Percentiles rank a stretch among this genome's conserved stretches.
Evolutionary conservation across 2,888 invertebrate genomes (phyloP).

Genomic region (Palloptera scutellata): DNA sequence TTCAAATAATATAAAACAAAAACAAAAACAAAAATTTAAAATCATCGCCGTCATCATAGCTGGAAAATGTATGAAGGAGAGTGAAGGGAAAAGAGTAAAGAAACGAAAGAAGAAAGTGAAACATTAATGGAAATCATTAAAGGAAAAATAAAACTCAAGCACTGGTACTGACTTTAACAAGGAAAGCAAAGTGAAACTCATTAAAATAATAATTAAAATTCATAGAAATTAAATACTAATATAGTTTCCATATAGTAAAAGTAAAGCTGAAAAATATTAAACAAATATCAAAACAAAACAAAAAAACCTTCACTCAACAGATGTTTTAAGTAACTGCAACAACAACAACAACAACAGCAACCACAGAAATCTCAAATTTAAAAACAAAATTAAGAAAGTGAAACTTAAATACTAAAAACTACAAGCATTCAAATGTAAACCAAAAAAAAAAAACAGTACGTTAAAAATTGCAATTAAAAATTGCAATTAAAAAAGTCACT

Average conservation of each 20-base stretch:
- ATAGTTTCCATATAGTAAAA: too few species aligned
- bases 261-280: slow-evolving; percentile 5
- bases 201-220: background rate
- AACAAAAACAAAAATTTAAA: background rate
- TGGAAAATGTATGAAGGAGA: background rate
- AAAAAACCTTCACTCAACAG: background rate
- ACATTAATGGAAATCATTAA: slow-evolving; percentile 12
- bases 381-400: too few species aligned
- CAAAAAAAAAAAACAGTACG: slow-evolving; percentile 25
- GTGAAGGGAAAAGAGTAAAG: background rate
- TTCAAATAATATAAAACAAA: background rate
- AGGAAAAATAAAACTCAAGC: slow-evolving; percentile 9
- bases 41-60: background rate
- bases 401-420: too few species aligned
- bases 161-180: slow-evolving; percentile 2
- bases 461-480: slow-evolving; percentile 6
- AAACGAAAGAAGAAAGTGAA: slow-evolving; percentile 14
- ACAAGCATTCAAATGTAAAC: slow-evolving; percentile 13
- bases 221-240: background rate
- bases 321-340: too few species aligned
- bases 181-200: background rate
- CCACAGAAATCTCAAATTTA: too few species aligned
- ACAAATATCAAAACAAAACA: slow-evolving; percentile 32
- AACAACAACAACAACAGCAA: too few species aligned
- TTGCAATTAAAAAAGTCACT: slow-evolving; percentile 18